These are phyloP conservation scores for Eolophus roseicapilla DNA, from an alignment of 2,113 vertebrate species.

Conservation along the genomic window DNA sequence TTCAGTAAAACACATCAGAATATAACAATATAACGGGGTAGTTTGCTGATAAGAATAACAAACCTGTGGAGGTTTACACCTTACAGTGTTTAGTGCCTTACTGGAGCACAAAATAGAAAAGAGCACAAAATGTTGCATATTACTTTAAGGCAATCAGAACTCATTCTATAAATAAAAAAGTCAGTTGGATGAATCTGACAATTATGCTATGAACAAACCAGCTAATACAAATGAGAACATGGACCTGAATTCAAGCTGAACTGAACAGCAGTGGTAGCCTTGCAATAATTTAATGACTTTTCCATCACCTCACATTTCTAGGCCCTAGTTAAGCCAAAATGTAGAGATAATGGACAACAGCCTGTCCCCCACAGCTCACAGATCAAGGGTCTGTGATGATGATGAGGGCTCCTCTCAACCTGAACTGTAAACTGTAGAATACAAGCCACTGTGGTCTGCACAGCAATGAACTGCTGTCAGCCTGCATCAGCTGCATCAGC, in stretches of 20 bases:
- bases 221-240: background rate
- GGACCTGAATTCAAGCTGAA: background rate
- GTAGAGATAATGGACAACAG: background rate
- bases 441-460: background rate
- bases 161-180: background rate
- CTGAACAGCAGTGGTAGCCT: background rate
- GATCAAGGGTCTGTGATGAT: background rate
- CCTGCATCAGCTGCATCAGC: background rate
- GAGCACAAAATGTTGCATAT: background rate
- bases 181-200: background rate
- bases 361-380: background rate
- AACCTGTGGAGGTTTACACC: background rate
- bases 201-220: background rate
- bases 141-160: background rate
- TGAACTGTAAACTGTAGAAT: background rate
- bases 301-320: background rate
- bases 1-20: background rate
- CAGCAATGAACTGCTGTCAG: background rate
- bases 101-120: background rate
- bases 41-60: background rate
- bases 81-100: background rate
- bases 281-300: background rate
- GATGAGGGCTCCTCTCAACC: rapidly evolving
- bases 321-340: background rate
- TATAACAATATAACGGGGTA: background rate